These are phyloP conservation scores for Zygaena filipendulae DNA, from an alignment of 2,888 invertebrate species.

Conservation along the genomic window DNA sequence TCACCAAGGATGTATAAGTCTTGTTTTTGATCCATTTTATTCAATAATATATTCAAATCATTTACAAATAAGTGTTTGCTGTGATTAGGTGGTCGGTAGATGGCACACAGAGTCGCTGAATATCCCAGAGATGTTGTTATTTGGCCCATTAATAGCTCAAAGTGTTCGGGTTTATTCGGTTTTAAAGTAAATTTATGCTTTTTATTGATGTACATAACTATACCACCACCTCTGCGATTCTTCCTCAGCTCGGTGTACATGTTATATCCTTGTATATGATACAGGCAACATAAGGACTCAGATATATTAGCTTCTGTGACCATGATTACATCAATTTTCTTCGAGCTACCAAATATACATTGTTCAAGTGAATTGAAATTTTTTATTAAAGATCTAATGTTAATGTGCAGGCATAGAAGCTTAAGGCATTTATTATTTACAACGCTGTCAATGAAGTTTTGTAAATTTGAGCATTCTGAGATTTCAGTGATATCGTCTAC, in stretches of 20 bases:
- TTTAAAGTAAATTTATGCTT: constrained; percentile 10
- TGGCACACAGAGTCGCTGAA: constrained; percentile 7
- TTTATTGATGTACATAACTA: constrained; percentile 12
- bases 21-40: not conserved
- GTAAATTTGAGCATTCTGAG: too few relatives aligned
- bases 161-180: constrained; percentile 7
- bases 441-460: too few relatives aligned
- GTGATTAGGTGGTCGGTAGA: constrained; percentile 11
- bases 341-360: too few relatives aligned
- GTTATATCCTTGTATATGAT: constrained; percentile 13
- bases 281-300: constrained; percentile 7
- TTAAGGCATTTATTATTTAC: too few relatives aligned
- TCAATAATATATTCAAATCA: too few relatives aligned
- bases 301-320: constrained; percentile 14
- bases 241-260: constrained; percentile 12
- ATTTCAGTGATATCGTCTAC: too few relatives aligned
- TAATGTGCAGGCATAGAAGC: too few relatives aligned
- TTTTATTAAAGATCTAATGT: too few relatives aligned
- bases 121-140: constrained; percentile 10
- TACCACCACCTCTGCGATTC: constrained; percentile 13
- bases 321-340: too few relatives aligned
- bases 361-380: too few relatives aligned
- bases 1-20: constrained; percentile 7
- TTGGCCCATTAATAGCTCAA: constrained; percentile 10
- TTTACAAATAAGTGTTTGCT: constrained; percentile 13